Evolutionary conservation across 1,140 invertebrate species (phyloP), one percentile per base, ranked within the genome.

Genomic region (Drosophila sp.): DNA sequence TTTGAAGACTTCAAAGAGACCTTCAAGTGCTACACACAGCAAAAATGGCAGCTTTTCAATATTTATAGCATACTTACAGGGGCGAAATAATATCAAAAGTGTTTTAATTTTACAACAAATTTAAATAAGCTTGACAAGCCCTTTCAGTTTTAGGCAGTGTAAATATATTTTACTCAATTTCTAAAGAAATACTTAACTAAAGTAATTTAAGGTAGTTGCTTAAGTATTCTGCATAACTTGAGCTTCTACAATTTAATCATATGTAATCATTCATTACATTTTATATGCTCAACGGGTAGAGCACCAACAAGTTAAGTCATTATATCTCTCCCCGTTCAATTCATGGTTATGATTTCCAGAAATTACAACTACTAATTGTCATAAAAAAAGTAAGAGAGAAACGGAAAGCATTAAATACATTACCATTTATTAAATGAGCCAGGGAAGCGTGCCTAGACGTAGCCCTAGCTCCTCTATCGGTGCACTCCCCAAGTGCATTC

Each of bases 321-420:
- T 85, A 77, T 58, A 25, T 58, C 41, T 23, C 33, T 4, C 41
- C 77, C 54, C 56, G 29, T 25, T 55, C 71, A 75, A 70, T 70
- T 66, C 74, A 78, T 80, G 82, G 70, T 73, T 83, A 86, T 87
- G 79, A 86, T 86, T 84, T 86, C 79, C 75, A 85, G 82, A 86
- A 87, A 86, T 86, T 83, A 87, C 79, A 82, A 76, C 83, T 83
- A 86, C 72, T 86, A 79, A 87, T 76, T 76, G 82, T 79, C 82
- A 76, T 86, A 78, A 81, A 84, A 78, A 73, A 82, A 29, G 25
- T 2, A 47, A 50, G 25, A 50, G 44, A 27, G 44, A 50, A 50
- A 50, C 44, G 44, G 44, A 50, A 27, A 50, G 1, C 83, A 82
- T 82, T 70, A 86, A 82, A 71, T 77, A 69, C 72, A 87, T 86